Conservation (phyloP, 1,140 invertebrate genomes). For the Mizuhopecten yessoensis region DNA sequence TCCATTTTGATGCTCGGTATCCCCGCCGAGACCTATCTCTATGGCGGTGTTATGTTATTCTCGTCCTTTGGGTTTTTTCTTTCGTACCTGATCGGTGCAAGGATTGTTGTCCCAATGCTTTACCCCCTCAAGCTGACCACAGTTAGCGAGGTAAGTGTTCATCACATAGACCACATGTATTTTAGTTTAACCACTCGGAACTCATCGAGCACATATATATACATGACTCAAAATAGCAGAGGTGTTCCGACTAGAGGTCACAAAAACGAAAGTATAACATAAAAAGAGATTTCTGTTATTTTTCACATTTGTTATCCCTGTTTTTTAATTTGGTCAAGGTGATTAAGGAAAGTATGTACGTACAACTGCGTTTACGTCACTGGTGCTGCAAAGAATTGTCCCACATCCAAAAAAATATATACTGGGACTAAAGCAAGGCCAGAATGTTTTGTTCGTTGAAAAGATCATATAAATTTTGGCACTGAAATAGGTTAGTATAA, state of each 20-base stretch:
- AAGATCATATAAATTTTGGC: too few species aligned
- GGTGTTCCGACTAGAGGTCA: not conserved
- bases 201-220: not conserved
- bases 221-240: not conserved
- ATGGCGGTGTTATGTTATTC: constrained; percentile 52
- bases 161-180: not conserved
- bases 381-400: too few species aligned
- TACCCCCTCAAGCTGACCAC: constrained; percentile 61
- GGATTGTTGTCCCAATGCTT: constrained; percentile 61
- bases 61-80: constrained; percentile 52
- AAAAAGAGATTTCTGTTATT: not conserved
- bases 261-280: not conserved
- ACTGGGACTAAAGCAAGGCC: too few species aligned
- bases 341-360: too few species aligned
- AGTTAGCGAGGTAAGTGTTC: constrained; percentile 52
- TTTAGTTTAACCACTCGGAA: not conserved
- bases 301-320: too few species aligned
- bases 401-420: too few species aligned
- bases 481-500: too few species aligned
- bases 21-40: constrained; percentile 62
- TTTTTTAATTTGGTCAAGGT: too few species aligned
- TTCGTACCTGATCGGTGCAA: constrained; percentile 47
- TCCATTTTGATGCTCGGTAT: constrained; percentile 65
- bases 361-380: too few species aligned
- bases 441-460: too few species aligned